Base-by-base conservation (phyloP, 1,140 invertebrate species). In the Hermatobates lingyangjiaoensis region DNA sequence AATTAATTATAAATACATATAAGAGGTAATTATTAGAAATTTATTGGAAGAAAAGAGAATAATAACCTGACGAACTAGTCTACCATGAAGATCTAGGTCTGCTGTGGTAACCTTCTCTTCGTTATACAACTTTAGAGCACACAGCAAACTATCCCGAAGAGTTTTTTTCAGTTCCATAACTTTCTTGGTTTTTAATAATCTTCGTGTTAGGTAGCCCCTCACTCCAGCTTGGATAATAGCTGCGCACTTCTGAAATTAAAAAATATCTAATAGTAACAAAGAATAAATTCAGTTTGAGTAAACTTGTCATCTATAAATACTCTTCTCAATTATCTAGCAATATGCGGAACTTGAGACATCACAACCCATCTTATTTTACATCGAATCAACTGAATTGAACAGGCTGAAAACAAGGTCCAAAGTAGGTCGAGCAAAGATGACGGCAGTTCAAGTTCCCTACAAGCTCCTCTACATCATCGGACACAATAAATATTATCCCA, bases 171-270 rank as follows among this genome's bases (percentile, higher is more conserved):
- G 42, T 12, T 52, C 39, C 3, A 47, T 44, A 7, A 55, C 46
- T 52, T 45, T 55, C 4, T 48, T 20, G 21, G 54, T 55, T 46
- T 34, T 55, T 42, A 55, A 24, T 14, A 55, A 27, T 26, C 54
- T 39, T 38, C 54, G 51, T 0, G 47, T 49, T n/a, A 55, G 24
- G 23, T 42, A 55, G 28, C 54, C 46, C 7, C 54, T 18, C 1
- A 48, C 27, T 14, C 27, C 50, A 28, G 54, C 45, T 46, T 55
- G 54, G 14, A 55, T 55, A 26, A 39, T 52, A 0, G 44, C 34
- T 7, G 54, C 54, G 27, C 50, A 50, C 38, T 38, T 47, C 53
- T 54, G 38, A 47, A 52, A 47, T 27, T 34, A 34, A 34, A 34
- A n/a, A 7, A 34, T n/a, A n/a, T 34, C 7, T 7, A 34, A n/a